Base-by-base conservation (phyloP, 2,888 invertebrate genomes). In the Sphaerophoria taeniata region DNA sequence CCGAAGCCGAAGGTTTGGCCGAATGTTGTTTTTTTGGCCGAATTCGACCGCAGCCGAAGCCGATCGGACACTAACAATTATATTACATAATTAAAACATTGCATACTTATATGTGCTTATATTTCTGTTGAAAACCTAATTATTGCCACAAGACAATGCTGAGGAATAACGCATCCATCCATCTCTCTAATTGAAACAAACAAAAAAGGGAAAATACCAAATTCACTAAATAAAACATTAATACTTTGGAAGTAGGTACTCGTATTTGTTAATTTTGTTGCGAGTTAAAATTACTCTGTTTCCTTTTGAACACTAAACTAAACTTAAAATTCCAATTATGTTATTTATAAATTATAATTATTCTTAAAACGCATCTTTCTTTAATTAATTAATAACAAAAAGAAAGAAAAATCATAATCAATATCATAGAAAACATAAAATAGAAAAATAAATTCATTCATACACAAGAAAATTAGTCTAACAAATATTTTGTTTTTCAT, bases 101-200 rank as follows among this genome's bases (percentile, higher is more conserved):
- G 69, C 63, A 74, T 73, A 51, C 69, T 74, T 79, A 74, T 70
- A 74, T 75, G 79, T 65, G 61, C 80, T 80, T 84, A 61, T 75
- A 60, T 71, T 84, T 75, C 55, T 79, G 71, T 72, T 80, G 71
- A 67, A 45, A 75, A 60, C 63, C 71, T 67, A 11, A 43, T 39
- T 84, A 71, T 76, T 84, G 75, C 70, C 51, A 75, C 55, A 60
- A 34, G 67, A 72, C 49, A 65, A 65, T 4, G 65, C 61, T 60
- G 80, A 80, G 55, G 60, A 80, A 67, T 70, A 74, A 74, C 75
- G 39, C 72, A 77, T 83, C 83, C 84, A 80, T 84, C 61, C 74
- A 65, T 74, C 67, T 65, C 56, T 53, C n/a, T n/a, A n/a, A 63
- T 39, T 33, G 53, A 60, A 39, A 11, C 3, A 43, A 43, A 43